phyloP scores from a whole-genome alignment of 2,113 vertebrate species.

The Aythya baeri region DNA sequence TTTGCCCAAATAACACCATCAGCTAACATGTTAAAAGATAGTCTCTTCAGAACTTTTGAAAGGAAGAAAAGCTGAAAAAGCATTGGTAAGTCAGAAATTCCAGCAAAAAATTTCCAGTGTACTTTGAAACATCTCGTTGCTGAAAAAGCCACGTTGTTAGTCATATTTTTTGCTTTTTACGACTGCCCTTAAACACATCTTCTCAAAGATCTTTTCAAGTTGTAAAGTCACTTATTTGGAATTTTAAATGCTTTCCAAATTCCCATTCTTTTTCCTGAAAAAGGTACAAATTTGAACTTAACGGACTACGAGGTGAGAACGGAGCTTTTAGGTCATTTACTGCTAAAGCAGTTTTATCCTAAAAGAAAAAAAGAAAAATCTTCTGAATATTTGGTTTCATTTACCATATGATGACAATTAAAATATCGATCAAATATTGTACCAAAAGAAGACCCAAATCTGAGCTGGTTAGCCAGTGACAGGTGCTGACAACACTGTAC shows the following conservation, averaged over 20 bases:
- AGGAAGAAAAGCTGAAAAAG: neutral
- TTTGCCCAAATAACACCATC: neutral
- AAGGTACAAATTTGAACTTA: neutral
- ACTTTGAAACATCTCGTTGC: neutral
- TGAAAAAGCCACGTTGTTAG: neutral
- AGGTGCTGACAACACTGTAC: neutral
- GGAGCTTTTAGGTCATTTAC: neutral
- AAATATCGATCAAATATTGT: neutral
- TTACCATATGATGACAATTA: neutral
- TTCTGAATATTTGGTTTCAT: neutral
- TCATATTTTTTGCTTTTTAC: neutral
- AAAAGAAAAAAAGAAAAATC: neutral
- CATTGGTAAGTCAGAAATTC: neutral
- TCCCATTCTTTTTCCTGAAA: neutral
- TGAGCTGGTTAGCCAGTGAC: neutral
- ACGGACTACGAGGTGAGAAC: neutral
- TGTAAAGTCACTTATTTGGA: neutral
- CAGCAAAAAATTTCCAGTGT: neutral
- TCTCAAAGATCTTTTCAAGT: neutral
- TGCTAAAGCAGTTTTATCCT: neutral
- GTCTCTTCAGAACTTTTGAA: neutral
- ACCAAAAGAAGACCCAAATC: neutral
- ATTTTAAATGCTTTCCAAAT: neutral
- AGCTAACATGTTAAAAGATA: neutral
- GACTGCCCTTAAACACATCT: neutral